Evolutionary conservation across 2,888 invertebrate genomes (phyloP), one percentile per base, ranked within the genome.

Genomic region (Brenthis hecate): DNA sequence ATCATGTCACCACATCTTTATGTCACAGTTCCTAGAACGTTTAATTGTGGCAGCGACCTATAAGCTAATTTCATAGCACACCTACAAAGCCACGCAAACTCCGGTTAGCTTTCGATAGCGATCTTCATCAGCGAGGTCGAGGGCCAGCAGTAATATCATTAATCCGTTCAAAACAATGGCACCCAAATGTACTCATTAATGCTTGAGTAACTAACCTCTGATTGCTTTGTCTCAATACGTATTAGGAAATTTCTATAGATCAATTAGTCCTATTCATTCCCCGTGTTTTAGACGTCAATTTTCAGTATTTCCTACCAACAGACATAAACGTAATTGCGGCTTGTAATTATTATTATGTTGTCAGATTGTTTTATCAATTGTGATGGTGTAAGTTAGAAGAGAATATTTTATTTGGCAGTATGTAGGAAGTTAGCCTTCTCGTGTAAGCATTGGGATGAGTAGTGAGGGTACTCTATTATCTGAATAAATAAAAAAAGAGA

Each of bases 111-210:
- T 65, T 65, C 71, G 84, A 85, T 86, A 80, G 73, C 73, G 75
- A 85, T 86, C 85, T 78, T 74, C 78, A 80, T 80, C 77, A 65
- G 63, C 70, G 75, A 68, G 78, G 76, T 78, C 76, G 71, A 70
- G 74, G 78, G 73, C 75, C 72, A 74, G 74, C 73, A 72, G 73
- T 78, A 78, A 80, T 81, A 83, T 81, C 81, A 89, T 86, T 85
- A 86, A 87, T 86, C 81, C 78, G 74, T 76, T 76, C 73, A 75
- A 89, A 83, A 91, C 90, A 91, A 91, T 89, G 78, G 84, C 75
- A 72, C 66, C 79, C 83, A 85, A 91, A 88, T 86, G 85, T 86
- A 80, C 84, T 87, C 85, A 86, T 87, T 87, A 75, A 72, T 58
- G 69, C 70, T 76, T 76, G 72, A 71, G 74, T 69, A 75, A 72